Evolutionary conservation across 2,113 vertebrate genomes (phyloP).

Genomic region (Furnarius figulus): DNA sequence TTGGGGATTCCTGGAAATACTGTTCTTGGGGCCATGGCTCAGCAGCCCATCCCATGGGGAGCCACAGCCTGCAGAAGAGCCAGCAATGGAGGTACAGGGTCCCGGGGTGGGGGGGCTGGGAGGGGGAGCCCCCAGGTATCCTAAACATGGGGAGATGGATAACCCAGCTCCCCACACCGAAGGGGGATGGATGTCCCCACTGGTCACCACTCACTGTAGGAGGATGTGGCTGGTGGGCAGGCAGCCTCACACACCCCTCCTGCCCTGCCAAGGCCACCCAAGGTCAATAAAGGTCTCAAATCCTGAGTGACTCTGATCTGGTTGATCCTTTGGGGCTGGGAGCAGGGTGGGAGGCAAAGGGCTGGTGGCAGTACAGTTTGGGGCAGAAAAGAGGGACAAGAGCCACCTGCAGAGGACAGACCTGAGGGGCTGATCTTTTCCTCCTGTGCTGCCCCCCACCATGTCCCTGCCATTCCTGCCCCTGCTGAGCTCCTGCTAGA

Average conservation of each 20-base stretch:
- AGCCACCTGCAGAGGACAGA: accelerated
- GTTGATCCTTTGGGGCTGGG: not conserved
- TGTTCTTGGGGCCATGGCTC: constrained; percentile 98
- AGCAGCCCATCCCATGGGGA: not conserved
- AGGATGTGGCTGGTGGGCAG: no score
- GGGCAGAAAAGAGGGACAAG: not conserved
- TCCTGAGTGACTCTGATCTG: not conserved
- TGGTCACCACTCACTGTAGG: not conserved
- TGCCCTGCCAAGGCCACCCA: not conserved
- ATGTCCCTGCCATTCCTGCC: accelerated
- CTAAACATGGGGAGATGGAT: not conserved
- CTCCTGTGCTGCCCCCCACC: no score
- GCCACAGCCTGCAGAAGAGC: not conserved
- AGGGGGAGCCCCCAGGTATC: not conserved
- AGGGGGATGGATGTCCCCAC: accelerated
- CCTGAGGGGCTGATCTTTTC: not conserved
- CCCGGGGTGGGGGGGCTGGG: accelerated
- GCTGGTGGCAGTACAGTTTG: not conserved
- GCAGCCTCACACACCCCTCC: not conserved
- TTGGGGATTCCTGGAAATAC: constrained; percentile 99
- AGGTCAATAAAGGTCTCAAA: constrained; percentile 34
- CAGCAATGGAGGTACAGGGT: not conserved
- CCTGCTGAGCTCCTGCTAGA: not conserved
- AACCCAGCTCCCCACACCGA: not conserved
- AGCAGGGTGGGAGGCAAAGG: not conserved